phyloP scores from a whole-genome alignment of 2,888 invertebrate genomes.

The Graphium colonna region DNA sequence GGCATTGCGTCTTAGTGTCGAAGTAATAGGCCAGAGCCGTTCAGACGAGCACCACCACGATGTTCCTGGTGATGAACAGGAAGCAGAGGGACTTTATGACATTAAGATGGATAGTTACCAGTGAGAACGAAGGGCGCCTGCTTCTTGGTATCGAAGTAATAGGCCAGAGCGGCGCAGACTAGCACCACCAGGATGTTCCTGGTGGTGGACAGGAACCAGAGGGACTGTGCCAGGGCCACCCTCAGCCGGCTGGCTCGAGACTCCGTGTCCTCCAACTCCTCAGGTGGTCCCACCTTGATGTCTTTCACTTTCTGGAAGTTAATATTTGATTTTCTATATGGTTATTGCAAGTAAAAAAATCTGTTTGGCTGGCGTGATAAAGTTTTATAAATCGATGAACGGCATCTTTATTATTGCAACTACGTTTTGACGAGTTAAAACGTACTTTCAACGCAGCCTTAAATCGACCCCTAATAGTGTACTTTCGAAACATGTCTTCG shows the following conservation, averaged over 20 bases:
- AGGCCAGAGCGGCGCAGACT: slow-evolving; percentile 83
- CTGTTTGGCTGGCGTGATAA: no score
- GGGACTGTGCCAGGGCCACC: slow-evolving; percentile 69
- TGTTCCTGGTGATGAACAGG: slow-evolving; percentile 87
- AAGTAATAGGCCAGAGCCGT: slow-evolving; percentile 83
- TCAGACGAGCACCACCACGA: slow-evolving; percentile 86
- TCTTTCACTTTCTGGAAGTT: slow-evolving; percentile 89
- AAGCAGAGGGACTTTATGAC: slow-evolving; percentile 86
- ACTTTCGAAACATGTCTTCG: no score
- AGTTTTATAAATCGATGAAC: no score
- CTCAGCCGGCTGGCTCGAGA: slow-evolving; percentile 45
- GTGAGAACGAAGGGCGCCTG: slow-evolving; percentile 84
- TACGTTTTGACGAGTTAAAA: no score
- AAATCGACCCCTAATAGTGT: no score
- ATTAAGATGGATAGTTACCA: slow-evolving; percentile 71
- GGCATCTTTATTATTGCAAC: no score
- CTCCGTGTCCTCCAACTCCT: slow-evolving; percentile 24
- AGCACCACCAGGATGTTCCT: slow-evolving; percentile 89
- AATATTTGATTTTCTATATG: no score
- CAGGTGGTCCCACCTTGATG: slow-evolving; percentile 62
- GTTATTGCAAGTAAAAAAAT: no score
- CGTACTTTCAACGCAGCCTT: no score
- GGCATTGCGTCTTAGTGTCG: slow-evolving; percentile 78
- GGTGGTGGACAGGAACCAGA: slow-evolving; percentile 87
- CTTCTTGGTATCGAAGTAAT: slow-evolving; percentile 81